These are phyloP conservation scores for Nymphalis io DNA, from an alignment of 1,140 invertebrate species.

Conservation along the genomic window DNA sequence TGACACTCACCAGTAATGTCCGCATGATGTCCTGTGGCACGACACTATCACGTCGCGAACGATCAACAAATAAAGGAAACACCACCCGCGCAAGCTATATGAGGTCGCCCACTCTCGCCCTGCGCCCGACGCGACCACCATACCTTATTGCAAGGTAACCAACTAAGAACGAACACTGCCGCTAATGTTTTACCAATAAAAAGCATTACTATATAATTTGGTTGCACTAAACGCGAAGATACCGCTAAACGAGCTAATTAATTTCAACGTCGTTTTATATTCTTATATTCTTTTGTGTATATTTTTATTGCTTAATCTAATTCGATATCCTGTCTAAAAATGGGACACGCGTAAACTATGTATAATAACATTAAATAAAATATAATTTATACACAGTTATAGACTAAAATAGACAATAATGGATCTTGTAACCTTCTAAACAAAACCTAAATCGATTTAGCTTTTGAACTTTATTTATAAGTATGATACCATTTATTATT, in stretches of 20 bases:
- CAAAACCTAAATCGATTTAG: background rate
- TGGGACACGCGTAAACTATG: background rate
- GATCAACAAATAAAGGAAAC: slow-evolving; percentile 77
- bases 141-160: slow-evolving; percentile 76
- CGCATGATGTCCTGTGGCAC: slow-evolving; percentile 74
- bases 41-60: slow-evolving; percentile 71
- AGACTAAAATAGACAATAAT: no score
- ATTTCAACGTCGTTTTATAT: slow-evolving; percentile 40
- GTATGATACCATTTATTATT: slow-evolving; percentile 28
- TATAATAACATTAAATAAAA: background rate
- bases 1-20: slow-evolving; percentile 70
- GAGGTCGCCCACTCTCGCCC: slow-evolving; percentile 77
- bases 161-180: slow-evolving; percentile 54
- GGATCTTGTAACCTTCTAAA: no score
- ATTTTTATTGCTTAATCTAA: slow-evolving; percentile 11
- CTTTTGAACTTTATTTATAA: background rate
- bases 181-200: slow-evolving; percentile 47
- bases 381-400: no score
- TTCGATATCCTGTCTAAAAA: slow-evolving; percentile 1
- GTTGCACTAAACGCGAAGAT: slow-evolving; percentile 57
- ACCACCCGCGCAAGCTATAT: slow-evolving; percentile 73
- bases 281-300: slow-evolving; percentile 18
- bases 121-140: slow-evolving; percentile 69
- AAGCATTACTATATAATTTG: slow-evolving; percentile 61
- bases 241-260: slow-evolving; percentile 71